phyloP scores from a whole-genome alignment of 2,797 vertebrate species.

The Galaxias olidus region DNA sequence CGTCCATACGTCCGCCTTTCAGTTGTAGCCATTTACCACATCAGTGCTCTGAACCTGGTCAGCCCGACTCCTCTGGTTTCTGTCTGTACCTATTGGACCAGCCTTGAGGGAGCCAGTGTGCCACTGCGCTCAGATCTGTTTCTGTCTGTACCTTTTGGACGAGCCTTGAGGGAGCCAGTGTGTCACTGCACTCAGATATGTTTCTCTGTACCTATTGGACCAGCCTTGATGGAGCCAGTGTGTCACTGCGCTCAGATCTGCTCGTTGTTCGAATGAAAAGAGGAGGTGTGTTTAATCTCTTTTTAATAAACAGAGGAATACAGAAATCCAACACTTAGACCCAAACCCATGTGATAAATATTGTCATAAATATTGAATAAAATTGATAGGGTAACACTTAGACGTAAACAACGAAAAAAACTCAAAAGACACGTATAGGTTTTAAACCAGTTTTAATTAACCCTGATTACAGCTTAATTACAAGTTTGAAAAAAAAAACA shows the following conservation, averaged over 20 bases:
- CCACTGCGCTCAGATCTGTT: background rate
- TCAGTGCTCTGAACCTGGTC: no score
- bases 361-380: constrained; percentile 40
- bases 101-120: no score
- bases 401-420: constrained; percentile 48
- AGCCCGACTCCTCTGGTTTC: background rate
- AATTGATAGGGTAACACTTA: constrained; percentile 18
- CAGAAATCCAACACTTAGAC: constrained; percentile 32
- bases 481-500: constrained; percentile 72
- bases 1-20: no score
- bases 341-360: background rate
- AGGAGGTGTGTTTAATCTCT: constrained; percentile 49
- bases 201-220: no score
- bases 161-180: no score
- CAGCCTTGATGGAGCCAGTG: no score
- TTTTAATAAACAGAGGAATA: constrained; percentile 54
- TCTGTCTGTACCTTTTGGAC: no score
- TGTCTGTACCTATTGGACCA: background rate
- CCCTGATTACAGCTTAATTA: constrained; percentile 86
- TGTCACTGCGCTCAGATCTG: background rate
- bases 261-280: background rate
- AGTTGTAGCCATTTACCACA: no score
- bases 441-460: constrained; percentile 84
- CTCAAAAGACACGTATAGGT: constrained; percentile 48
- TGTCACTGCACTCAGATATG: no score